A percentile compares a stretch with the other conserved stretches of the same genome.
Evolutionary conservation across 2,888 invertebrate genomes (phyloP).

Genomic region (Clusia tigrina): DNA sequence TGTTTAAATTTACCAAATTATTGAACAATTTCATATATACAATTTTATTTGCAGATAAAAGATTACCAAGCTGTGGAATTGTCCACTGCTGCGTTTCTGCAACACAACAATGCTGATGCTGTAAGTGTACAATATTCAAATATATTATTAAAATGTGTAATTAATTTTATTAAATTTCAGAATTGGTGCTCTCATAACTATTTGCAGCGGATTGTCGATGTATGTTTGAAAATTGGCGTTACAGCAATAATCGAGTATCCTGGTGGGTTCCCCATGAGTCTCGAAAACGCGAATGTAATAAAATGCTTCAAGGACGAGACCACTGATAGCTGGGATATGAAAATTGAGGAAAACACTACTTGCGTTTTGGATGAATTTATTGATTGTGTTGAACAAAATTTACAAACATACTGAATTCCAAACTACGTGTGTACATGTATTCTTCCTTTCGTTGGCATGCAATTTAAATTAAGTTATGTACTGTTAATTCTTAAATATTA

Average conservation of each 20-base stretch:
- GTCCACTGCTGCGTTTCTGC: neutral
- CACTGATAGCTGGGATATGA: neutral
- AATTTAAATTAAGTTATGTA: no score
- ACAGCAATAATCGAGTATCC: conserved; percentile 3
- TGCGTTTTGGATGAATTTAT: neutral
- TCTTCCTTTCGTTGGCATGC: no score
- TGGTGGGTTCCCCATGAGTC: neutral
- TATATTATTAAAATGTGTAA: neutral
- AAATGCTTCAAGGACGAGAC: neutral
- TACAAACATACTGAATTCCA: neutral
- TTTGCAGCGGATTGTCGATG: neutral
- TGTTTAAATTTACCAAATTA: no score
- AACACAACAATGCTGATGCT: neutral
- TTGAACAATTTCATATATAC: no score
- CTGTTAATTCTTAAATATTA: no score
- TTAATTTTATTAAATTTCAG: neutral
- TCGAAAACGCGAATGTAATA: neutral
- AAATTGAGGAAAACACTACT: neutral
- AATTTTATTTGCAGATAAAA: neutral
- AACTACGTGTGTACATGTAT: no score
- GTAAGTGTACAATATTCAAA: neutral
- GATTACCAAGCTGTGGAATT: neutral
- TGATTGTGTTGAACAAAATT: neutral
- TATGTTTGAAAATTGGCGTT: neutral
- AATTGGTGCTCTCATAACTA: neutral